Conservation (phyloP, 2,113 vertebrate species). For the Fregetta grallaria region DNA sequence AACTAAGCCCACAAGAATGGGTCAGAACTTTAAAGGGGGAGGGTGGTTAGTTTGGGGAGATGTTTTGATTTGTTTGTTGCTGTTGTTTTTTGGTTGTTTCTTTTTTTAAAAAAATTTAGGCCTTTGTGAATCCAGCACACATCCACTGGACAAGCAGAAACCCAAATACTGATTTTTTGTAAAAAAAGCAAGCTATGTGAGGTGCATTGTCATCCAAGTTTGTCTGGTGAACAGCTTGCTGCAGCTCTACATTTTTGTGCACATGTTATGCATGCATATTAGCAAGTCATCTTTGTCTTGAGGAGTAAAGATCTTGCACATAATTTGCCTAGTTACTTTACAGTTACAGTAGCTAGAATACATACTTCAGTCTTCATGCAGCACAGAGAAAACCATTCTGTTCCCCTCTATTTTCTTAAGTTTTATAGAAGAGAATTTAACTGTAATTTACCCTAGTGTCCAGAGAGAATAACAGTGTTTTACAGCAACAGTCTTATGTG, state of each 20-base stretch:
- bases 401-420: neutral
- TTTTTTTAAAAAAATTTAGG: neutral
- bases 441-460: neutral
- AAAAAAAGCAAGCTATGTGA: conserved; percentile 34
- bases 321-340: conserved; percentile 65
- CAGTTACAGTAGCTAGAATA: conserved; percentile 50
- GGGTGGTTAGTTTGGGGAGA: conserved; percentile 2
- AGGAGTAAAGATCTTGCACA: conserved; percentile 68
- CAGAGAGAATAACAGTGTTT: neutral
- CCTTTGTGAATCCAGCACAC: conserved; percentile 47
- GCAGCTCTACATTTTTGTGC: conserved; percentile 60
- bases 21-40: conserved; percentile 60
- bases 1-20: conserved; percentile 67
- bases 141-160: conserved; percentile 42
- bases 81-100: neutral
- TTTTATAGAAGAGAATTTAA: neutral
- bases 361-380: neutral
- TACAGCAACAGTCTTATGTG: neutral
- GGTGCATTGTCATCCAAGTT: conserved; percentile 66
- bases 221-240: conserved; percentile 60
- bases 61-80: conserved; percentile 38
- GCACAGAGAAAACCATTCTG: neutral
- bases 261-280: conserved; percentile 68
- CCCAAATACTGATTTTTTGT: conserved; percentile 23
- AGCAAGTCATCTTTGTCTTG: conserved; percentile 76